Conservation (phyloP, 2,888 invertebrate genomes). For the Crioceris asparagi region DNA sequence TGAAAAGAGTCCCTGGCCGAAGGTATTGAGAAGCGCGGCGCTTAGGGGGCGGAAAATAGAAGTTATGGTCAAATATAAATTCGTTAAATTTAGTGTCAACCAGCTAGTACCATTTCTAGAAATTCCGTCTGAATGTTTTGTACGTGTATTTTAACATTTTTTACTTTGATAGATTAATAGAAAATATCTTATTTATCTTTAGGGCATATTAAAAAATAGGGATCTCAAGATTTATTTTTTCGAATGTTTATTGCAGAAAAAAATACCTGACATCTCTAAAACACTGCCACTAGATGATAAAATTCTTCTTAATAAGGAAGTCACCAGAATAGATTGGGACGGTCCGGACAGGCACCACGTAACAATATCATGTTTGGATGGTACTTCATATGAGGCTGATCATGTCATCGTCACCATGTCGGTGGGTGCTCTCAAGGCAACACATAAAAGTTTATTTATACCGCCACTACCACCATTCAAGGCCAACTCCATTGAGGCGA, state of each 20-base stretch:
- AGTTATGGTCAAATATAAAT: too few relatives aligned
- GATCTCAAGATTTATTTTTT: too few relatives aligned
- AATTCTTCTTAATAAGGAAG: conserved; percentile 31
- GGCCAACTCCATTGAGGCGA: conserved; percentile 43
- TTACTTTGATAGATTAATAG: too few relatives aligned
- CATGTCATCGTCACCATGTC: conserved; percentile 59
- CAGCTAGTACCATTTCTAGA: too few relatives aligned
- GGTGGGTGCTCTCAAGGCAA: conserved; percentile 56
- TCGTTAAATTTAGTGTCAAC: too few relatives aligned
- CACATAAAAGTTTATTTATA: conserved; percentile 42
- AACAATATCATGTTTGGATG: conserved; percentile 42
- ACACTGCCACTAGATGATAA: conserved; percentile 29
- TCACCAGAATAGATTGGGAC: conserved; percentile 29
- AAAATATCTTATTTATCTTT: too few relatives aligned
- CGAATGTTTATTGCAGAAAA: conserved; percentile 26
- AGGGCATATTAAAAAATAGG: too few relatives aligned
- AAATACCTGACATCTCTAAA: conserved; percentile 25
- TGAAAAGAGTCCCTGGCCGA: too few relatives aligned
- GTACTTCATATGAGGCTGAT: conserved; percentile 43
- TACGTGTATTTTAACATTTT: too few relatives aligned
- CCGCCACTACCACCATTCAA: conserved; percentile 47
- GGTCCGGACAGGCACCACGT: conserved; percentile 13
- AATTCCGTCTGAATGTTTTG: too few relatives aligned
- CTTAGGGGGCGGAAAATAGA: too few relatives aligned
- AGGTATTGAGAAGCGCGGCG: too few relatives aligned